phyloP scores from a whole-genome alignment of 2,888 invertebrate genomes.

The Dione juno region DNA sequence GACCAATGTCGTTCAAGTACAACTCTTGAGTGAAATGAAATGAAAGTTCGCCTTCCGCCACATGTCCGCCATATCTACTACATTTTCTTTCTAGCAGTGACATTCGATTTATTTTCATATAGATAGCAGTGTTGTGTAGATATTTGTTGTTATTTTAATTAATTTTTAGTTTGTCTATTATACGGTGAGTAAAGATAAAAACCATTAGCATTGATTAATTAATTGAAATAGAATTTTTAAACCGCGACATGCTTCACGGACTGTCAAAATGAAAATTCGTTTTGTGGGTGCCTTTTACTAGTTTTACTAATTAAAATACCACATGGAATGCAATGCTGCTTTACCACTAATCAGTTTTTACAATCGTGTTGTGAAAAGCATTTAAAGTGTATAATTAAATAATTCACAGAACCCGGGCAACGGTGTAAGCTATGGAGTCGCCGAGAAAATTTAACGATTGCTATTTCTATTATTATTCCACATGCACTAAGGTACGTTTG shows the following conservation, averaged over 20 bases:
- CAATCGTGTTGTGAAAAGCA: conserved; percentile 47
- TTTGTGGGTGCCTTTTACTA: conserved; percentile 48
- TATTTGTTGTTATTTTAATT: conserved; percentile 78
- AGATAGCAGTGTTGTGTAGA: conserved; percentile 71
- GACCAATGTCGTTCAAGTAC: conserved; percentile 36
- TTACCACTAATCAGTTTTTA: neutral
- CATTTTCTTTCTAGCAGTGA: conserved; percentile 77
- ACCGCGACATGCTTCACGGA: conserved; percentile 71
- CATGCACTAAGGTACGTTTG: conserved; percentile 90
- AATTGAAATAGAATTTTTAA: conserved; percentile 65
- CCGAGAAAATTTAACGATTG: conserved; percentile 92
- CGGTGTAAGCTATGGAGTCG: conserved; percentile 85
- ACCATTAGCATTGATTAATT: conserved; percentile 52
- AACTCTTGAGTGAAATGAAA: conserved; percentile 58
- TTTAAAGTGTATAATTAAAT: conserved; percentile 47
- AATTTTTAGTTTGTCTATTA: conserved; percentile 70
- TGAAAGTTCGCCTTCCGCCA: conserved; percentile 76
- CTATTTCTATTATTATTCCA: conserved; percentile 94
- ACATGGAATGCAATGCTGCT: neutral
- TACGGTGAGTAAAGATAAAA: conserved; percentile 66
- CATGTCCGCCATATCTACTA: conserved; percentile 81
- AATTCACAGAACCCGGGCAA: conserved; percentile 72
- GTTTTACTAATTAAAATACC: conserved; percentile 13
- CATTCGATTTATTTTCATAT: conserved; percentile 79
- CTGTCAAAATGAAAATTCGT: conserved; percentile 77